Percentiles rank a stretch among this genome's conserved stretches.
These are phyloP conservation scores for Harlomillsia oculata DNA, from an alignment of 1,140 invertebrate genomes.

Conservation along the genomic window DNA sequence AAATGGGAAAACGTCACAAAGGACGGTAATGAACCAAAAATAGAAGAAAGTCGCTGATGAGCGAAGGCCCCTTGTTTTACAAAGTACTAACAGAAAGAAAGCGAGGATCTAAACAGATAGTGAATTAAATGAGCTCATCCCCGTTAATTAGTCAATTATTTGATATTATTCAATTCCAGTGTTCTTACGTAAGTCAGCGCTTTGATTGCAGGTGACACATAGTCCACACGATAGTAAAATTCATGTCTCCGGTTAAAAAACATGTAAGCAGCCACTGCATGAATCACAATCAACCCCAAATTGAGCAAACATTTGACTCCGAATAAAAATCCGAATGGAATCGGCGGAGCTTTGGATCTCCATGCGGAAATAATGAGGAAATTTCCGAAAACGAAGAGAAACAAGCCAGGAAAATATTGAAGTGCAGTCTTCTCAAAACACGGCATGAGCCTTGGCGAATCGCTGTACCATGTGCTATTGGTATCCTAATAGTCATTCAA, in stretches of 20 bases:
- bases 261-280: too few relatives aligned
- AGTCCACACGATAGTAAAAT: neutral
- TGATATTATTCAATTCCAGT: too few relatives aligned
- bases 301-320: too few relatives aligned
- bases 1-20: conserved; percentile 64
- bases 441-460: conserved; percentile 65
- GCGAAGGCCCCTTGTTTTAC: conserved; percentile 64
- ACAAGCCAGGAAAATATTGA: conserved; percentile 73
- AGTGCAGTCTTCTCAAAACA: conserved; percentile 83
- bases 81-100: neutral
- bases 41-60: conserved; percentile 80
- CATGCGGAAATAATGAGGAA: neutral
- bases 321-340: too few relatives aligned
- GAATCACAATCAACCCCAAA: too few relatives aligned
- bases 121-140: neutral
- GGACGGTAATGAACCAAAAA: conserved; percentile 68
- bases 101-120: neutral
- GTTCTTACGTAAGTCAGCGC: neutral
- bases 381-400: conserved; percentile 59
- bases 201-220: neutral
- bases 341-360: too few relatives aligned
- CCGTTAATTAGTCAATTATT: too few relatives aligned
- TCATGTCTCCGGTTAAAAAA: conserved; percentile 36
- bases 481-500: conserved; percentile 49
- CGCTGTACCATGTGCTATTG: conserved; percentile 65